A percentile compares a stretch with the other conserved stretches of the same genome.
phyloP scores from a whole-genome alignment of 2,888 invertebrate genomes.

The Clunio marinus region DNA sequence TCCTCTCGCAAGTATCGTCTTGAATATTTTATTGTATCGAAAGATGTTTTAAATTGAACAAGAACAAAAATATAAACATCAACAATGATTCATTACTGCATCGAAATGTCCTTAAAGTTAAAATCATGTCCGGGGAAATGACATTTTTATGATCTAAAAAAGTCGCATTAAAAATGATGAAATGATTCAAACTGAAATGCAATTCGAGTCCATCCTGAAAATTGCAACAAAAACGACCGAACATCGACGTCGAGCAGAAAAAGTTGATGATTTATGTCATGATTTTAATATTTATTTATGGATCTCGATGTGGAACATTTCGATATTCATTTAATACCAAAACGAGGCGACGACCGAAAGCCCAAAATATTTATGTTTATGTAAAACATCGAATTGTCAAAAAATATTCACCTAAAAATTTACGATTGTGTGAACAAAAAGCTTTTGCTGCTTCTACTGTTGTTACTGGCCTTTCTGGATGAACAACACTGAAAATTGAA shows the following conservation, averaged over 20 bases:
- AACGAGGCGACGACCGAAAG: neutral
- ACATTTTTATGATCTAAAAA: neutral
- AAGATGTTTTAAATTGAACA: no score
- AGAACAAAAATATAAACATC: no score
- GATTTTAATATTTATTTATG: conserved; percentile 36
- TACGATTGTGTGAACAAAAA: conserved; percentile 13
- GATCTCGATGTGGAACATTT: conserved; percentile 1
- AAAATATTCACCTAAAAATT: conserved; percentile 16
- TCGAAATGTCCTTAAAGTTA: no score
- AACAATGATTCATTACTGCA: neutral
- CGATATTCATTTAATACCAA: neutral
- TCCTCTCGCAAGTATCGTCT: neutral
- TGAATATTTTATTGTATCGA: neutral
- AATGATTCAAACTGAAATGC: neutral
- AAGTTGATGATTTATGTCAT: conserved; percentile 34
- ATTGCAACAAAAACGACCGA: neutral
- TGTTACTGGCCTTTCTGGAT: no score
- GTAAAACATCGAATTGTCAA: conserved; percentile 10
- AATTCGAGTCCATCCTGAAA: no score
- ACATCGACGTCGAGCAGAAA: neutral
- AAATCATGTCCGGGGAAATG: neutral
- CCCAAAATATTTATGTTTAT: neutral
- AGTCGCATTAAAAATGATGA: no score
- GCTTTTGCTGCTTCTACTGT: no score
- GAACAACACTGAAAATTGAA: neutral